These are phyloP conservation scores for Salvelinus sp. DNA, from an alignment of 2,113 vertebrate species.

Conservation along the genomic window DNA sequence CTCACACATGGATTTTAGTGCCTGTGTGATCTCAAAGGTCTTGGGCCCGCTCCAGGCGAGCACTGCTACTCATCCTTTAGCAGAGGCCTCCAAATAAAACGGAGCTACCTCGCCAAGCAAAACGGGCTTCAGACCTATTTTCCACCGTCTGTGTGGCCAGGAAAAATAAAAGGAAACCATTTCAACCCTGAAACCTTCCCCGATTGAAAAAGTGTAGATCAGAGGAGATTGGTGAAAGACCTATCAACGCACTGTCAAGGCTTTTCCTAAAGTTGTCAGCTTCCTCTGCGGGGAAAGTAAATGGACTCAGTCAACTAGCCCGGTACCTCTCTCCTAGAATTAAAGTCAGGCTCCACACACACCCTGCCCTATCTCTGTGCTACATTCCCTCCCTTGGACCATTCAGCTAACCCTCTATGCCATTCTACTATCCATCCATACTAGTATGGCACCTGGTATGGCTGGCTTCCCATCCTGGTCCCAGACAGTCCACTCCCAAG, in stretches of 20 bases:
- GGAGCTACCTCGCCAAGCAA: slow-evolving; percentile 71
- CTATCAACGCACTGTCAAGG: slow-evolving; percentile 64
- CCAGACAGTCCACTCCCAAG: slow-evolving; percentile 34
- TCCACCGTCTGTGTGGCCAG: slow-evolving; percentile 78
- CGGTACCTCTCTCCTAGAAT: slow-evolving; percentile 16
- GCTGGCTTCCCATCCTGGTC: background rate
- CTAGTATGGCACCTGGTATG: background rate
- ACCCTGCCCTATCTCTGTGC: background rate
- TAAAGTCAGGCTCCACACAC: slow-evolving; percentile 12
- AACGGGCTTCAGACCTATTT: slow-evolving; percentile 78
- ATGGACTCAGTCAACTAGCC: slow-evolving; percentile 25
- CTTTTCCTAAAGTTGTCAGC: slow-evolving; percentile 57
- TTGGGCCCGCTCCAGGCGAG: slow-evolving; percentile 56
- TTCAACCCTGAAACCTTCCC: slow-evolving; percentile 62
- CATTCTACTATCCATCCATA: background rate
- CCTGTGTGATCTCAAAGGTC: slow-evolving; percentile 63
- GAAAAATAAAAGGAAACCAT: slow-evolving; percentile 75
- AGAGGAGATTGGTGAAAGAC: slow-evolving; percentile 62
- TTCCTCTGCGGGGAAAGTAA: slow-evolving; percentile 44
- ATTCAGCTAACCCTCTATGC: background rate
- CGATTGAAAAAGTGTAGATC: slow-evolving; percentile 55
- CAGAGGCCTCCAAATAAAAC: slow-evolving; percentile 80
- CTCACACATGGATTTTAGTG: slow-evolving; percentile 67
- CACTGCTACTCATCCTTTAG: slow-evolving; percentile 77
- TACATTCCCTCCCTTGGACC: too few relatives aligned